Percentiles rank a stretch among this genome's conserved stretches.
Evolutionary conservation across 2,113 vertebrate species (phyloP).

Genomic region (Oryzias curvinotus): DNA sequence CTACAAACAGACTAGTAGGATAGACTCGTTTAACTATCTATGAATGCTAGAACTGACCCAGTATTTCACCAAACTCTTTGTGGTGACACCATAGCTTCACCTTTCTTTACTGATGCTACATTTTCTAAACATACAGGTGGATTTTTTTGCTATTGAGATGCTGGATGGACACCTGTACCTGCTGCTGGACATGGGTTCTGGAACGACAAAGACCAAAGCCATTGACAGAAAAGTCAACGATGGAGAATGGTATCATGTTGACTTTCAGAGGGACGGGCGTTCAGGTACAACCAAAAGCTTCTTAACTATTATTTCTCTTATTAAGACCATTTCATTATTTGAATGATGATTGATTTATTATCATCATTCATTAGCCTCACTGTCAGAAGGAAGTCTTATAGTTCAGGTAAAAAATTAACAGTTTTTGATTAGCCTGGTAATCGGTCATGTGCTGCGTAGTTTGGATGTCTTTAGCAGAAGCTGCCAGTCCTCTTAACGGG

Average conservation of each 20-base stretch:
- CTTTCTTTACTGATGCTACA: background rate
- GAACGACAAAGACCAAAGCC: conserved; percentile 95
- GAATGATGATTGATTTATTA: no score
- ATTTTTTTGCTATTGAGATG: conserved; percentile 98
- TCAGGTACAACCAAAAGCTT: conserved; percentile 80
- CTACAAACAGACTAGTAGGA: no score
- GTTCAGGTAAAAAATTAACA: no score
- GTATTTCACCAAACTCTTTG: no score
- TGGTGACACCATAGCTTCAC: no score
- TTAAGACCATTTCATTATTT: no score
- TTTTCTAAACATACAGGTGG: conserved; percentile 69
- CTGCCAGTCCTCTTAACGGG: conserved; percentile 24
- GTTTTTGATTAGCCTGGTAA: background rate
- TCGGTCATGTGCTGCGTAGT: background rate
- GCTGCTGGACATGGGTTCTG: conserved; percentile 96
- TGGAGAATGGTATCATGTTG: conserved; percentile 98
- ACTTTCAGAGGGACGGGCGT: conserved; percentile 95
- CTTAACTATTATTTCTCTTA: background rate
- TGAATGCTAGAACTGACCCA: no score
- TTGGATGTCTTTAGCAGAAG: background rate
- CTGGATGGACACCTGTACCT: conserved; percentile 95
- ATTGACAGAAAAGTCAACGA: conserved; percentile 95
- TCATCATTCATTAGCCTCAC: no score
- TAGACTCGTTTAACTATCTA: no score
- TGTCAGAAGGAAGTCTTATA: no score